Evolutionary conservation across 2,888 invertebrate genomes (phyloP).

Genomic region (Lomographa bimaculata): DNA sequence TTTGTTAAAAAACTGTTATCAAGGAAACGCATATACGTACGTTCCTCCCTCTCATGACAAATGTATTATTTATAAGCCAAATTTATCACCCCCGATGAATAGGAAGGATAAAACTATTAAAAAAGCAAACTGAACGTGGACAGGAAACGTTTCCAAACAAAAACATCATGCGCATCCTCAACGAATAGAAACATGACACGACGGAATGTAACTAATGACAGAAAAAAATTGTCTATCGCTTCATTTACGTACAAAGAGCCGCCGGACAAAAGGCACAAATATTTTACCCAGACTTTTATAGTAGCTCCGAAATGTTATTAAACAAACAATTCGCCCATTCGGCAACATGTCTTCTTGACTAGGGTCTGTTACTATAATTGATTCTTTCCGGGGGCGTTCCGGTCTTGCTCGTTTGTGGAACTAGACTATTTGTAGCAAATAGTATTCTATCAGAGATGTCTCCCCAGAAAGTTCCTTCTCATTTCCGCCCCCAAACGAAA

Average conservation of each 20-base stretch:
- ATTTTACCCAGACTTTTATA: constrained; percentile 74
- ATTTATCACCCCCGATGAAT: constrained; percentile 60
- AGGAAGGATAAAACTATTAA: constrained; percentile 64
- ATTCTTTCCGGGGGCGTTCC: constrained; percentile 80
- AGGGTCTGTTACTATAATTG: constrained; percentile 76
- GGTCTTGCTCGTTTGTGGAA: constrained; percentile 60
- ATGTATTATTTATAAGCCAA: constrained; percentile 56
- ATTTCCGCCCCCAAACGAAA: constrained; percentile 77
- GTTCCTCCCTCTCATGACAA: constrained; percentile 19
- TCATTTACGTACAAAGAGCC: constrained; percentile 66
- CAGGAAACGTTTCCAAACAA: constrained; percentile 69
- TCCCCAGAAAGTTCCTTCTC: constrained; percentile 71
- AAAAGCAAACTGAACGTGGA: constrained; percentile 53
- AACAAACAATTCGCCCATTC: constrained; percentile 83
- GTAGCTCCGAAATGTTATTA: constrained; percentile 77
- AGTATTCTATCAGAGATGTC: constrained; percentile 68
- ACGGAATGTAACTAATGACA: constrained; percentile 59
- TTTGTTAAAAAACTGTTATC: constrained; percentile 14
- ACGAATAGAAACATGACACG: constrained; percentile 64
- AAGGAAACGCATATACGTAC: constrained; percentile 7
- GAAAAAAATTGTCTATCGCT: constrained; percentile 57
- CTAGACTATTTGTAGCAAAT: constrained; percentile 58
- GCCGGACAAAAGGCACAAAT: constrained; percentile 66
- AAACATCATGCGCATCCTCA: constrained; percentile 69
- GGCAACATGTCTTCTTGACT: constrained; percentile 67